Evolutionary conservation across 2,113 vertebrate genomes (phyloP), one percentile per base, ranked within the genome.

Genomic region (Vidua macroura): DNA sequence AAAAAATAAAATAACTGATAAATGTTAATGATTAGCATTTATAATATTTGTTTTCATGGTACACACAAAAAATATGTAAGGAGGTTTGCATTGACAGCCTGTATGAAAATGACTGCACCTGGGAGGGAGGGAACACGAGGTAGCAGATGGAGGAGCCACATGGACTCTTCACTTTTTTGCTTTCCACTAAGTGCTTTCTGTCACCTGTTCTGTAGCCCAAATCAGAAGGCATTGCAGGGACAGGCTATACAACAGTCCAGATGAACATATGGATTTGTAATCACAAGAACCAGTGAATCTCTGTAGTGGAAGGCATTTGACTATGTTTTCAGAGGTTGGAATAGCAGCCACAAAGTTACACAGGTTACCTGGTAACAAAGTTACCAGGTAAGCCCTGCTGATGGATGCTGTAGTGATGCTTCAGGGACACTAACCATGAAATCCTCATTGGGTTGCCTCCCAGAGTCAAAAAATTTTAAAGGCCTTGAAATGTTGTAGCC

Each of bases 231-330:
- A 15, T 17, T 25, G 37, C 21, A 68, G 53, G 31, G 51, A 53
- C 39, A 81, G 44, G 35, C 20, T 51, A 15, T 5, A 11, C 0
- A 0, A 76, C 11, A 79, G 23, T 7, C 10, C 49, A 39, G 46
- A 58, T 64, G 23, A 72, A 39, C 11, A 21, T 7, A 24, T 2
- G 9, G 25, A 14, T 68, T 62, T 33, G 44, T 66, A 48, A 22
- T 9, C 28, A 59, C 12, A n/a, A 48, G 55, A 77, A 43, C 11
- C 48, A 17, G 10, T 9, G n/a, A 44, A 4, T 24, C 9, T 75
- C 22, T 49, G 5, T 5, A 63, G 16, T 24, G 22, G 23, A 51
- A 88, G 6, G 5, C 7, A 44, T 84, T 37, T 62, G 21, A 9
- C 39, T 52, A 30, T 52, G 13, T 25, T 68, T 79, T 46, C 31